Base-by-base conservation (phyloP, 1,140 invertebrate genomes). In the Drosophila persimilis region DNA sequence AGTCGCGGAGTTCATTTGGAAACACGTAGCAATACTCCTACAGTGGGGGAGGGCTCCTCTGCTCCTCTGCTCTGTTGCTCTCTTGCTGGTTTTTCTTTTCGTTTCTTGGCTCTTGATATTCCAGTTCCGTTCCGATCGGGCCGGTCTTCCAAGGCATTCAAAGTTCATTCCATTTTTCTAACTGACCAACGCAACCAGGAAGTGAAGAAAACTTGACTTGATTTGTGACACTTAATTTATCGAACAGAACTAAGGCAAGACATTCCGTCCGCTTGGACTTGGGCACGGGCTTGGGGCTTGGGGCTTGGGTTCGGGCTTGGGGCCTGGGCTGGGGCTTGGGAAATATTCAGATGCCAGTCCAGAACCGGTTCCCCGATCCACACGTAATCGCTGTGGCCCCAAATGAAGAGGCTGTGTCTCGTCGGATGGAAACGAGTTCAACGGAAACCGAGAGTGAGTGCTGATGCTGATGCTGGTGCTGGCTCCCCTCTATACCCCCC, bases 361-460 rank as follows among this genome's bases (percentile, higher is more conserved):
- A 56, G 17, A 77, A 80, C 77, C 66, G 66, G 77, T 80, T 77
- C 50, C 57, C 67, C n/a, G 31, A 57, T 73, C 50, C 65, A 41
- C 55, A 80, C 65, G 72, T 74, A 78, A 78, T 83, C 74, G 13
- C 24, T 2, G 72, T n/a, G 22, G 29, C 29, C 2, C 9, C 57
- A 55, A 41, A 51, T 31, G 51, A 67, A 69, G 65, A 69, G 56
- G 62, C 56, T 67, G 63, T 48, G 44, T 67, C 26, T 20, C 24
- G 24, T 26, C 35, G 11, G 7, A 41, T n/a, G 15, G 9, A 67
- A 73, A 64, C 66, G 29, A 78, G 67, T 65, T 76, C 52, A 63
- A 64, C 76, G 57, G 66, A 80, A 84, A 85, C 60, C 76, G 80
- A 84, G 59, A 84, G 80, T 84, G 59, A 61, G 50, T 51, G 46